Conservation (phyloP, 2,888 invertebrate genomes). For the Noctua janthe region DNA sequence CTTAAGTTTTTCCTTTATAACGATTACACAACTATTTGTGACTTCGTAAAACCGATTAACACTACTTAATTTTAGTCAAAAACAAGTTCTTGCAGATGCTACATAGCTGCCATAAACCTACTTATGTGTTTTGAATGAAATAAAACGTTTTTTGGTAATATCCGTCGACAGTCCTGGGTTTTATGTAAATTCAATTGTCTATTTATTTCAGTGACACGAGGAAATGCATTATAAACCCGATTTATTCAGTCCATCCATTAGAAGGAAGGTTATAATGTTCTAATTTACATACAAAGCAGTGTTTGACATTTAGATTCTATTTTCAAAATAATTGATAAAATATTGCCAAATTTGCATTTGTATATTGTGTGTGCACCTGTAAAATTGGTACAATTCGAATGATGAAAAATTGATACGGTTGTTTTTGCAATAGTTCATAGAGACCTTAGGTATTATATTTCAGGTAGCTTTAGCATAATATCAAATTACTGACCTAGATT, state of each 20-base stretch:
- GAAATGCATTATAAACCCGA: not conserved
- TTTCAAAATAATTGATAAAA: not conserved
- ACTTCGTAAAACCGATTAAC: constrained; percentile 16
- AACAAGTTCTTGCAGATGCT: constrained; percentile 35
- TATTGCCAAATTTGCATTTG: not conserved
- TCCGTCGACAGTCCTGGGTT: not conserved
- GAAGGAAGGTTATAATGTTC: not conserved
- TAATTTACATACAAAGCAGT: constrained; percentile 17
- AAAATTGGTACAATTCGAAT: not conserved
- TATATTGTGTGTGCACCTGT: too few relatives aligned
- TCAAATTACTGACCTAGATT: constrained; percentile 13
- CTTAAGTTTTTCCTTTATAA: constrained; percentile 14
- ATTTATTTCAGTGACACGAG: not conserved
- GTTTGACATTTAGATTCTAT: constrained; percentile 22
- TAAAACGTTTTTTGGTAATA: constrained; percentile 3
- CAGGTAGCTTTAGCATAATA: constrained; percentile 7
- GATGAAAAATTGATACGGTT: not conserved
- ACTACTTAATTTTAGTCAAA: constrained; percentile 15
- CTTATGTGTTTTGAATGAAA: constrained; percentile 18
- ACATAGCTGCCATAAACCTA: not conserved
- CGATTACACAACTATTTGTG: constrained; percentile 35
- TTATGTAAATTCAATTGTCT: constrained; percentile 15
- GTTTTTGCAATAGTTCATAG: constrained; percentile 1
- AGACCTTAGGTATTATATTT: constrained; percentile 7
- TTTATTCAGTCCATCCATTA: constrained; percentile 12